These are phyloP conservation scores for Thymelicus lineola DNA, from an alignment of 2,888 invertebrate genomes.

Conservation along the genomic window DNA sequence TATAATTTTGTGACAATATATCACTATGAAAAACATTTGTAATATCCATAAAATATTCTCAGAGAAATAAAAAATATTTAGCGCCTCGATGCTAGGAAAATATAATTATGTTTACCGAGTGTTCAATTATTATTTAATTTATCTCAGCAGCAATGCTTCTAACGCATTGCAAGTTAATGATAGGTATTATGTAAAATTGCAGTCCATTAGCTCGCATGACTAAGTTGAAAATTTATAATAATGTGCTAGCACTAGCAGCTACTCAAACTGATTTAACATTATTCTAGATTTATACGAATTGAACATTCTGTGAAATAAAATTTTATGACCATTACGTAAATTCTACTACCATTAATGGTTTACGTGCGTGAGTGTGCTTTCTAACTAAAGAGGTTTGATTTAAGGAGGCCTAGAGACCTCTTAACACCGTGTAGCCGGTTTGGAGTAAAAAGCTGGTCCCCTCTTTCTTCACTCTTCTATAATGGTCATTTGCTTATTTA, in stretches of 20 bases:
- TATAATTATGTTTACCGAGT: slow-evolving; percentile 3
- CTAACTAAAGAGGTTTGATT: neutral
- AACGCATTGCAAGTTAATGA: slow-evolving; percentile 5
- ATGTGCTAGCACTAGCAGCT: neutral
- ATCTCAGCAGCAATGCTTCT: slow-evolving; percentile 1
- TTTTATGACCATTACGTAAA: slow-evolving; percentile 2
- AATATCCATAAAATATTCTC: too few species aligned
- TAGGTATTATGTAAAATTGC: slow-evolving; percentile 12
- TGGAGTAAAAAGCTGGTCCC: too few species aligned
- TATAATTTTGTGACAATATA: too few species aligned
- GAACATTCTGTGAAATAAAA: slow-evolving; percentile 12
- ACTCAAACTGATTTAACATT: slow-evolving; percentile 11
- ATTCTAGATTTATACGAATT: slow-evolving; percentile 8
- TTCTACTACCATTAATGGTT: neutral
- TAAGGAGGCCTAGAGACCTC: neutral
- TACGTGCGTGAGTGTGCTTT: neutral
- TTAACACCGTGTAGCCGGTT: too few species aligned
- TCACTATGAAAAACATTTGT: too few species aligned
- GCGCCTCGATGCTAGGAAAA: neutral
- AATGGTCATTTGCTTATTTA: too few species aligned
- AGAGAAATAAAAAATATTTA: too few species aligned
- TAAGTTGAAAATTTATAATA: slow-evolving; percentile 13
- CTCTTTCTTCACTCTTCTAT: too few species aligned
- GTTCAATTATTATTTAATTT: neutral
- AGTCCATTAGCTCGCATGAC: slow-evolving; percentile 7